Evolutionary conservation across 2,113 vertebrate species (phyloP), one percentile per base, ranked within the genome.

Genomic region (Oceanites oceanicus): DNA sequence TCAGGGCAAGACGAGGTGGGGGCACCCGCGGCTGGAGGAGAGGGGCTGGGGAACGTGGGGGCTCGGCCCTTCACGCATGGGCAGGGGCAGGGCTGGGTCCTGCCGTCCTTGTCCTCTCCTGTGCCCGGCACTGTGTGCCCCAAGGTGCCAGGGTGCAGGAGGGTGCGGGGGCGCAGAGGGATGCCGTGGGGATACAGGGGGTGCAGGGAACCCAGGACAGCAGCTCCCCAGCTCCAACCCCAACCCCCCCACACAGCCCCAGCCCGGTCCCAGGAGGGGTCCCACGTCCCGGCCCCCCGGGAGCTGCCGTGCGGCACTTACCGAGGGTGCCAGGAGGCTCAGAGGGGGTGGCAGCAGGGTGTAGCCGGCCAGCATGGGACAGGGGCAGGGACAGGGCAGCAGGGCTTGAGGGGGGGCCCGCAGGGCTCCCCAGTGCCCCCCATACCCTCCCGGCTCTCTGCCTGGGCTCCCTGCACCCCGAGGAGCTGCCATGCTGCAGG

Each of bases 71-170:
- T 26, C 1, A 0, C 4, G 10, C 8, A 5, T 1, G 3, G 53
- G 10, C 59, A 11, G 26, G 21, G 30, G 22, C 65, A 85, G 44
- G 88, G 40, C 21, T 73, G 70, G 27, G 11, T 77, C 32, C 63
- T 47, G 63, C 22, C 0, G 0, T 42, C 2, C 0, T 58, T 7
- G 2, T 23, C 49, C 49, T n/a, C 36, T 34, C 65, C 44, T 1
- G 0, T 27, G 40, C 0, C 47, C 1, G 2, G 62, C 20, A 14
- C 26, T 5, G 13, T 0, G 0, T 4, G 1, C 27, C 34, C 40
- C 15, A 1, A 50, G 38, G 13, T 11, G 38, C 38, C 2, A 4
- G 25, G 15, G 29, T 20, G 59, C 29, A 12, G 53, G 40, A 26
- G 7, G 9, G 22, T 10, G 2, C 34, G 36, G 22, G n/a, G 7